phyloP scores from a whole-genome alignment of 2,113 vertebrate genomes.

The Porphyrio hochstetteri region DNA sequence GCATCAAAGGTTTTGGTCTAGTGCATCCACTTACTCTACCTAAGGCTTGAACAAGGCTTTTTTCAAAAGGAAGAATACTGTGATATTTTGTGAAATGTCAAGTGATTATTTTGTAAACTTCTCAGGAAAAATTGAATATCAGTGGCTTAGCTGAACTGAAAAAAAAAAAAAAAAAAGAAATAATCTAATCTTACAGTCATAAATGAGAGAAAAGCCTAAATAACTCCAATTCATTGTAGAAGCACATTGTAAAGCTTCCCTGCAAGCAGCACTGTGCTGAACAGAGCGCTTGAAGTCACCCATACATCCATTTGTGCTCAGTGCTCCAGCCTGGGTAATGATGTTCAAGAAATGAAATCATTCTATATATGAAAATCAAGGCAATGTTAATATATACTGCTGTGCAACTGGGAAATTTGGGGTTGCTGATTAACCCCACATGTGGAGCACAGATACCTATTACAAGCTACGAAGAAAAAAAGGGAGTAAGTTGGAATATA shows the following conservation, averaged over 20 bases:
- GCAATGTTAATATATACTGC: neutral
- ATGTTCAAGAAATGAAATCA: neutral
- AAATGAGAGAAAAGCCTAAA: neutral
- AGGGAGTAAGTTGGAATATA: neutral
- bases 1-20: neutral
- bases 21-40: neutral
- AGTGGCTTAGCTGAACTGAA: neutral
- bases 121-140: neutral
- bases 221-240: rapidly evolving
- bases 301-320: neutral
- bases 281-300: neutral
- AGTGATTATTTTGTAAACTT: slow-evolving; percentile 14
- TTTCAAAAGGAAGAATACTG: neutral
- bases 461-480: neutral
- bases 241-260: neutral
- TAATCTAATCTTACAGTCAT: neutral
- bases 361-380: neutral
- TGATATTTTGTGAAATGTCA: slow-evolving; percentile 42
- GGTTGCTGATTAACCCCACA: neutral
- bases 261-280: rapidly evolving
- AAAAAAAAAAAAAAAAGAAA: neutral
- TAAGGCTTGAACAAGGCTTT: neutral
- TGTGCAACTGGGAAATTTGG: neutral
- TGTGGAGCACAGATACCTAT: neutral
- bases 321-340: neutral